These are phyloP conservation scores for Cynoglossus semilaevis DNA, from an alignment of 2,113 vertebrate genomes.

Conservation along the genomic window DNA sequence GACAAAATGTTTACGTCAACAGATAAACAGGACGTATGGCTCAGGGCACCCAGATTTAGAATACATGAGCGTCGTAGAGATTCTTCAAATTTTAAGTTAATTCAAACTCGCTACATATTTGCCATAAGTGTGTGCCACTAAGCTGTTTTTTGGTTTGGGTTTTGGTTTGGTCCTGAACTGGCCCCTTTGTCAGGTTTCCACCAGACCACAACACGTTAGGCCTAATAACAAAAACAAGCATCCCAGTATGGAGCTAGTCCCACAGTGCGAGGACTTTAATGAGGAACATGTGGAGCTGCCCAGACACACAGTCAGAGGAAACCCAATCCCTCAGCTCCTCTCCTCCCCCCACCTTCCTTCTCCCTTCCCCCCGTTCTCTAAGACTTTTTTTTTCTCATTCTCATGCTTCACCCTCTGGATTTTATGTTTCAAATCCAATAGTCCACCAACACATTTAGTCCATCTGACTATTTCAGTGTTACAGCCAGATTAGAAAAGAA, in stretches of 20 bases:
- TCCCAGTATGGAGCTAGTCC: slow-evolving; percentile 73
- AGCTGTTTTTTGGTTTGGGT: slow-evolving; percentile 21
- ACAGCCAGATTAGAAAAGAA: not conserved
- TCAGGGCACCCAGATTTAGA: not conserved
- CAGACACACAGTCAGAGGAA: slow-evolving; percentile 81
- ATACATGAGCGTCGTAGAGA: not conserved
- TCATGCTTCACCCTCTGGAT: slow-evolving; percentile 26
- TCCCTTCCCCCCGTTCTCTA: slow-evolving; percentile 37
- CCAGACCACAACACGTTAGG: slow-evolving; percentile 70
- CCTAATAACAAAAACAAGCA: slow-evolving; percentile 83
- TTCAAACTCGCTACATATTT: not conserved
- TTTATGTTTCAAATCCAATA: slow-evolving; percentile 23
- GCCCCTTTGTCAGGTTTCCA: slow-evolving; percentile 60
- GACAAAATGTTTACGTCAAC: not conserved
- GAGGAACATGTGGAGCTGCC: slow-evolving; percentile 80
- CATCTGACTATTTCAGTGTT: not conserved
- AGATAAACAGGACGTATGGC: not conserved
- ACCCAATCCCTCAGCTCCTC: slow-evolving; percentile 70
- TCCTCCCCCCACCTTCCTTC: slow-evolving; percentile 40
- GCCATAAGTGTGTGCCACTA: slow-evolving; percentile 4
- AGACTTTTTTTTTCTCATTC: slow-evolving; percentile 42
- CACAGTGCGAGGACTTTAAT: slow-evolving; percentile 80
- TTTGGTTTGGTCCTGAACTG: slow-evolving; percentile 44
- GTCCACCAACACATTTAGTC: slow-evolving; percentile 8
- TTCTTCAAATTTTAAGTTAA: not conserved